phyloP scores from a whole-genome alignment of 2,113 vertebrate genomes.

The Callaeas wilsoni region DNA sequence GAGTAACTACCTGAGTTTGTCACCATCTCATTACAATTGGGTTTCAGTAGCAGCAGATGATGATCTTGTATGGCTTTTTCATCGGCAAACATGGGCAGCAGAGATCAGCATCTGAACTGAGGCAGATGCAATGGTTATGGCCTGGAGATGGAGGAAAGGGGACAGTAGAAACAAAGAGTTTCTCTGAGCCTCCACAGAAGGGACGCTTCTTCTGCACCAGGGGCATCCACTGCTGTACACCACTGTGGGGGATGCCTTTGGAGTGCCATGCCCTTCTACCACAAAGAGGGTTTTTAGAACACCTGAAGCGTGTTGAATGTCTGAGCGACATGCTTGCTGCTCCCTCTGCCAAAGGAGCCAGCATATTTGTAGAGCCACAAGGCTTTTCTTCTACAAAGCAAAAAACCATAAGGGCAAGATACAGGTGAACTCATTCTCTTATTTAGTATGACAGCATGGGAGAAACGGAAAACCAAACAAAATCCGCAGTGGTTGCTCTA shows the following conservation, averaged over 20 bases:
- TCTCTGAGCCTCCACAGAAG: background rate
- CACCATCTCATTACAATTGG: background rate
- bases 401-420: background rate
- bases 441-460: background rate
- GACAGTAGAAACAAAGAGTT: background rate
- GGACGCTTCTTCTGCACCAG: background rate
- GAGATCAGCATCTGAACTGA: background rate
- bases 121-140: background rate
- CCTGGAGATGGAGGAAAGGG: background rate
- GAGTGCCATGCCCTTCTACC: background rate
- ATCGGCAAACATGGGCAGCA: background rate
- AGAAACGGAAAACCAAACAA: background rate
- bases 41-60: background rate
- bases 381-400: background rate
- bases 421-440: background rate
- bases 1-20: background rate
- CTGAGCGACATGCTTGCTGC: background rate
- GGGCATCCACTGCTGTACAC: background rate
- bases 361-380: background rate
- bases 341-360: background rate
- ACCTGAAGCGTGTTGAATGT: background rate
- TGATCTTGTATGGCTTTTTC: background rate
- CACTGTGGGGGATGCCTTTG: background rate
- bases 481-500: background rate
- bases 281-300: background rate